Conservation (phyloP, 1,140 invertebrate species). For the Melitaea cinxia region DNA sequence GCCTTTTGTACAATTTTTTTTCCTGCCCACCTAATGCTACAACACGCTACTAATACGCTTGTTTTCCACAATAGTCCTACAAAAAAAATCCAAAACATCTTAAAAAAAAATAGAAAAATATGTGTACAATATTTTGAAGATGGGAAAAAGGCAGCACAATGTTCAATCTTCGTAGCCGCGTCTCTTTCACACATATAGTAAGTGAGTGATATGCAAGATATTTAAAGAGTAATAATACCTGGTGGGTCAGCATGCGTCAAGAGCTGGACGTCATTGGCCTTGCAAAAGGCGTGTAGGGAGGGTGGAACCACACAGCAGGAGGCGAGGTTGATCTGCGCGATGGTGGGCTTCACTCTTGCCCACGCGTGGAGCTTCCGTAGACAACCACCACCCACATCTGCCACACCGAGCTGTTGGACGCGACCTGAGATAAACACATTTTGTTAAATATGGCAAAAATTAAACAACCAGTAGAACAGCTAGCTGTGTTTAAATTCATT, state of each 20-base stretch:
- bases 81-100: too few relatives aligned
- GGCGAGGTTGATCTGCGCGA: slow-evolving; percentile 97
- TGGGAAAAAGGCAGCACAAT: too few relatives aligned
- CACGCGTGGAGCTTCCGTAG: slow-evolving; percentile 90
- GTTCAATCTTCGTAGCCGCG: neutral
- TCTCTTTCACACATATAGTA: too few relatives aligned
- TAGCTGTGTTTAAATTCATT: too few relatives aligned
- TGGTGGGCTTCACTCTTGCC: slow-evolving; percentile 93
- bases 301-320: slow-evolving; percentile 97
- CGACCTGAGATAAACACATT: slow-evolving; percentile 50
- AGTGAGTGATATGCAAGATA: neutral
- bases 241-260: slow-evolving; percentile 97
- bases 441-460: neutral
- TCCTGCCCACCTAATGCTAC: too few relatives aligned
- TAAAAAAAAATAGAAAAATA: too few relatives aligned
- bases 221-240: too few relatives aligned
- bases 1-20: too few relatives aligned
- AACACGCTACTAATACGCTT: too few relatives aligned
- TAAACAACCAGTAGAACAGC: too few relatives aligned
- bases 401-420: slow-evolving; percentile 88
- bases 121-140: too few relatives aligned
- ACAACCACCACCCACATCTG: slow-evolving; percentile 92
- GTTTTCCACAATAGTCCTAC: too few relatives aligned
- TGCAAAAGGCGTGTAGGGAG: slow-evolving; percentile 93
- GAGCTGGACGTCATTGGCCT: slow-evolving; percentile 94